These are phyloP conservation scores for Pristionchus entomophagus DNA, from an alignment of 2,888 invertebrate species.

Conservation along the genomic window DNA sequence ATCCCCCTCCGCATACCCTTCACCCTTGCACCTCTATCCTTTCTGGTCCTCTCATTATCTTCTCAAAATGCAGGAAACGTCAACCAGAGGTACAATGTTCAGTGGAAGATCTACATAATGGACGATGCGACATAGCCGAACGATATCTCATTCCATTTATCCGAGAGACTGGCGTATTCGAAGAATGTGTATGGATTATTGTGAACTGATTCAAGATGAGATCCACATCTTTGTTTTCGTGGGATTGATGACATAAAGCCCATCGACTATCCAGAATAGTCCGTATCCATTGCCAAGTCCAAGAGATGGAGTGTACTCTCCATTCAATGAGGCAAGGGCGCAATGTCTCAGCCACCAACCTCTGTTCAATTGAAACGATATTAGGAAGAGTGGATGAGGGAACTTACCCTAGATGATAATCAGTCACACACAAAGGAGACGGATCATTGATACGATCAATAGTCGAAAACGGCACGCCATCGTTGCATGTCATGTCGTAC, in stretches of 20 bases:
- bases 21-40: no score
- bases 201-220: no score
- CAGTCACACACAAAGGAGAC: background rate
- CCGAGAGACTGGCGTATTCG: no score
- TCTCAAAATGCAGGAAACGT: no score
- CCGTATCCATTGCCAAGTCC: slow-evolving; percentile 41
- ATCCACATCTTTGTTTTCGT: slow-evolving; percentile 30
- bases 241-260: slow-evolving; percentile 38
- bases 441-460: slow-evolving; percentile 30
- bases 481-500: slow-evolving; percentile 39
- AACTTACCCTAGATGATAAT: slow-evolving; percentile 28
- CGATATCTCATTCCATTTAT: no score
- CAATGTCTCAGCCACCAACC: slow-evolving; percentile 34
- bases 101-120: no score
- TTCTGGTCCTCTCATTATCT: no score
- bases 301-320: slow-evolving; percentile 16
- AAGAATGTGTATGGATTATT: no score
- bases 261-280: slow-evolving; percentile 37
- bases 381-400: no score
- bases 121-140: no score
- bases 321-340: slow-evolving; percentile 12
- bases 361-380: background rate
- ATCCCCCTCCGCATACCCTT: no score
- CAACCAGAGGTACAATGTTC: no score
- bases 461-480: slow-evolving; percentile 33